phyloP scores from a whole-genome alignment of 2,113 vertebrate genomes.

The Ptychochromis oligacanthus region DNA sequence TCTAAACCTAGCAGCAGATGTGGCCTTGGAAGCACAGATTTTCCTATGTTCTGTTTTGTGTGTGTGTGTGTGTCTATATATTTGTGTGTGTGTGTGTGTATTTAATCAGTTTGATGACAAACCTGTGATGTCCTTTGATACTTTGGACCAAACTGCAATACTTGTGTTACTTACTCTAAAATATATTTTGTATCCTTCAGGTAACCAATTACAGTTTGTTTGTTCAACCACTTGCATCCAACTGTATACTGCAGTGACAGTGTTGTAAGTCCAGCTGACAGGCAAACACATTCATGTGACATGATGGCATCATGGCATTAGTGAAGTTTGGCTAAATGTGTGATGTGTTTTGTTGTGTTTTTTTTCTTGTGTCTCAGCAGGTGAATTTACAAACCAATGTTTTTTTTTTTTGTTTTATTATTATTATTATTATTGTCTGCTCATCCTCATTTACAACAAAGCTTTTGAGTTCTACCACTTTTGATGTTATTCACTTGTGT shows the following conservation, averaged over 20 bases:
- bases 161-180: neutral
- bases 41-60: neutral
- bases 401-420: neutral
- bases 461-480: constrained; percentile 36
- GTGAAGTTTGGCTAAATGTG: neutral
- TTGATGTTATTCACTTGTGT: constrained; percentile 65
- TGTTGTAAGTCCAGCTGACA: neutral
- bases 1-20: constrained; percentile 13
- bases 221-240: neutral
- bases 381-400: neutral
- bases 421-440: constrained; percentile 29
- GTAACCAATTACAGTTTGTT: neutral
- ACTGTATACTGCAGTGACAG: neutral
- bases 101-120: neutral
- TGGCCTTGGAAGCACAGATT: constrained; percentile 6
- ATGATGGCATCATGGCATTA: neutral
- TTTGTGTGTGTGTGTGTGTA: neutral
- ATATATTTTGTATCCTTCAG: neutral
- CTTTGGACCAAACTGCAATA: neutral
- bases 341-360: neutral
- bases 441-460: constrained; percentile 55
- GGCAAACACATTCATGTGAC: neutral
- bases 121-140: neutral
- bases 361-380: neutral
- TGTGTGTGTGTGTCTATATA: too few relatives aligned